A percentile compares a stretch with the other conserved stretches of the same genome.
These are phyloP conservation scores for Aethes cnicana DNA, from an alignment of 2,888 invertebrate species.

Conservation along the genomic window DNA sequence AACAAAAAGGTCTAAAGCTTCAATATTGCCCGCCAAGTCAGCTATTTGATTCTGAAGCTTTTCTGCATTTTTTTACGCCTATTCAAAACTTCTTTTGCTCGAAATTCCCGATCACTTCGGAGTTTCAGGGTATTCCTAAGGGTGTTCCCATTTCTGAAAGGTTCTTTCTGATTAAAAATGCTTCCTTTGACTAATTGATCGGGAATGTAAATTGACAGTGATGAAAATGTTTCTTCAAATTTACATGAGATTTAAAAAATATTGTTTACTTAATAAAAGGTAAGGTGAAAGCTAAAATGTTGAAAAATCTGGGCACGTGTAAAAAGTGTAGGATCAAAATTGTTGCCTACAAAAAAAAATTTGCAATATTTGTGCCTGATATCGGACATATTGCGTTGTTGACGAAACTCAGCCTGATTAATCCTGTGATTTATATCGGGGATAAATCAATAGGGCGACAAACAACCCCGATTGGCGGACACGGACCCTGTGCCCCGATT, in stretches of 20 bases:
- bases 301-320: not conserved
- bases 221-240: constrained; percentile 8
- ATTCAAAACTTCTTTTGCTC: constrained; percentile 41
- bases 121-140: constrained; percentile 41
- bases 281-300: too few relatives aligned
- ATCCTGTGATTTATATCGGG: constrained; percentile 71
- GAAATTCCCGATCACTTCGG: constrained; percentile 48
- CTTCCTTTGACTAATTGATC: constrained; percentile 4
- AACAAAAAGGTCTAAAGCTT: not conserved
- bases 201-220: constrained; percentile 2
- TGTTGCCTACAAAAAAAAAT: not conserved
- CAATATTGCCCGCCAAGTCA: not conserved
- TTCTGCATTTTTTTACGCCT: constrained; percentile 40
- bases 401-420: constrained; percentile 72
- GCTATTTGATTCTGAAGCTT: constrained; percentile 10
- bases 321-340: too few relatives aligned
- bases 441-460: constrained; percentile 73
- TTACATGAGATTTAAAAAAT: not conserved
- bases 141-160: constrained; percentile 35
- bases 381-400: constrained; percentile 56
- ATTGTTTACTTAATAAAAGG: not conserved
- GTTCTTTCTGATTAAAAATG: constrained; percentile 34
- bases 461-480: constrained; percentile 50
- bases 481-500: constrained; percentile 41
- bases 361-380: constrained; percentile 23